phyloP scores from a whole-genome alignment of 2,113 vertebrate genomes.

The Rhinogobius similis region DNA sequence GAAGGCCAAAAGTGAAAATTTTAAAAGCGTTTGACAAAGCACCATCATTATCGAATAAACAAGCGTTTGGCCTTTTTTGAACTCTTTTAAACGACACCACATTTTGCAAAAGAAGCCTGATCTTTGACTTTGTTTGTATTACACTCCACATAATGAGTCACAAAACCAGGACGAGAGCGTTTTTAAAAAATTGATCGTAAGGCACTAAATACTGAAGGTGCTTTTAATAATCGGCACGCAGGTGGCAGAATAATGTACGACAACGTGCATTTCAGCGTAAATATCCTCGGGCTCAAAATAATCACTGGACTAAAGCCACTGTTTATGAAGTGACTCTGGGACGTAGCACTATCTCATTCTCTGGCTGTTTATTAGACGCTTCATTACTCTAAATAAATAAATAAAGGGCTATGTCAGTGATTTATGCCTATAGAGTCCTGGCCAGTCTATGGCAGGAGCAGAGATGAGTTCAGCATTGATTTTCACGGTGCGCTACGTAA shows the following conservation, averaged over 20 bases:
- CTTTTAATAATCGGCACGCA: slow-evolving; percentile 44
- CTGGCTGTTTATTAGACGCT: slow-evolving; percentile 35
- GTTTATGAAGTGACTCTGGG: slow-evolving; percentile 43
- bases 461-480: slow-evolving; percentile 6
- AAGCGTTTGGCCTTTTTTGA: not conserved
- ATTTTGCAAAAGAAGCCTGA: slow-evolving; percentile 20
- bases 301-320: slow-evolving; percentile 52
- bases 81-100: slow-evolving; percentile 6
- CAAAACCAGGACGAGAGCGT: slow-evolving; percentile 14
- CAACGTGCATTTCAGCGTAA: slow-evolving; percentile 48
- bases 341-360: slow-evolving; percentile 26
- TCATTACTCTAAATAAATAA: slow-evolving; percentile 51
- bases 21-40: not conserved
- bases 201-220: slow-evolving; percentile 31
- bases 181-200: slow-evolving; percentile 49
- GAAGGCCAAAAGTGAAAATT: not conserved
- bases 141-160: slow-evolving; percentile 15
- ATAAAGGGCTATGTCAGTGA: slow-evolving; percentile 26
- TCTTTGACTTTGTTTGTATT: slow-evolving; percentile 31
- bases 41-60: slow-evolving; percentile 10
- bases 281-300: slow-evolving; percentile 58
- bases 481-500: not conserved
- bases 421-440: slow-evolving; percentile 18
- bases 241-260: slow-evolving; percentile 20
- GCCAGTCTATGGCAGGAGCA: slow-evolving; percentile 5